Evolutionary conservation across 2,797 vertebrate species (phyloP).

Genomic region (Amphiprion clarkii): DNA sequence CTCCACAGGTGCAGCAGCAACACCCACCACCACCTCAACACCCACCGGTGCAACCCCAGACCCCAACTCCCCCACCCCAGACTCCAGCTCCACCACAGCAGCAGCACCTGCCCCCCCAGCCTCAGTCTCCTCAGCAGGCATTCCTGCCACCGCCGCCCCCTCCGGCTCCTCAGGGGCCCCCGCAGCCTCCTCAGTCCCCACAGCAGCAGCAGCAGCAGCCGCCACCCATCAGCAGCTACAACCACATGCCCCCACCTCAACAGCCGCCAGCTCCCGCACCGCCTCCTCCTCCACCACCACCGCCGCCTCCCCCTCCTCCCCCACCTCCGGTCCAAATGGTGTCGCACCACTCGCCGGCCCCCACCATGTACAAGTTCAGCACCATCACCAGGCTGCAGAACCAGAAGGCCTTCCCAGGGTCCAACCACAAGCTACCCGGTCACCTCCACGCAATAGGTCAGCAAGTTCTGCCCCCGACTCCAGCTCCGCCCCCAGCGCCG

Average conservation of each 20-base stretch:
- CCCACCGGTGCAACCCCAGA: background rate
- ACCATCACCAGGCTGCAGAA: constrained; percentile 92
- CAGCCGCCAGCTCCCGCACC: constrained; percentile 60
- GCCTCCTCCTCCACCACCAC: constrained; percentile 74
- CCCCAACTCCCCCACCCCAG: no score
- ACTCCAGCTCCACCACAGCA: constrained; percentile 6
- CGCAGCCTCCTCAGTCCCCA: constrained; percentile 41
- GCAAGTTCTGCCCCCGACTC: constrained; percentile 53
- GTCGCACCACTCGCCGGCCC: constrained; percentile 84
- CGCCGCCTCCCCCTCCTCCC: constrained; percentile 76
- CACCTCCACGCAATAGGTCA: constrained; percentile 71
- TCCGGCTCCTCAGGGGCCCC: constrained; percentile 19
- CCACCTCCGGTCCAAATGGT: constrained; percentile 84
- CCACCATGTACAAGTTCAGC: constrained; percentile 92
- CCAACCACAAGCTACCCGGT: constrained; percentile 74
- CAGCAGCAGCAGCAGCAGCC: constrained; percentile 61
- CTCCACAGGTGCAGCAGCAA: constrained; percentile 24
- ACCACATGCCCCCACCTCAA: constrained; percentile 75
- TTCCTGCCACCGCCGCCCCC: constrained; percentile 22
- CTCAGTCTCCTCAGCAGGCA: constrained; percentile 37
- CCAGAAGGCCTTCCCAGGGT: constrained; percentile 49
- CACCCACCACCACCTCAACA: constrained; percentile 32
- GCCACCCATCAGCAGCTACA: constrained; percentile 62
- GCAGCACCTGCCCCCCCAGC: constrained; percentile 38
- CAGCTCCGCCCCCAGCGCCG: constrained; percentile 43